A percentile compares a stretch with the other conserved stretches of the same genome.
phyloP scores from a whole-genome alignment of 2,888 invertebrate species.

The Eupithecia insigniata region DNA sequence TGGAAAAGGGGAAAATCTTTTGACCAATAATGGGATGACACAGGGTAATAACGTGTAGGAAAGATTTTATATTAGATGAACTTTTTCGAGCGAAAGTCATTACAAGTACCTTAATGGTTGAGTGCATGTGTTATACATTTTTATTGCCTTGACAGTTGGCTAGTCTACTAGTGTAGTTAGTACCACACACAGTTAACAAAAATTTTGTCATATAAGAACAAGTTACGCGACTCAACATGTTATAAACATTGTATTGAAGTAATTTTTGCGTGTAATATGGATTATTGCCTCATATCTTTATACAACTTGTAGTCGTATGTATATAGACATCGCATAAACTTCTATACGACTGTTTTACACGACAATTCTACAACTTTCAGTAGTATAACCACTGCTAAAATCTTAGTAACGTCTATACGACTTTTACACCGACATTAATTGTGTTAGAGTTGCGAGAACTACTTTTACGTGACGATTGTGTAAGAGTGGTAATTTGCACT shows the following conservation, averaged over 20 bases:
- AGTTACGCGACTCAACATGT: not conserved
- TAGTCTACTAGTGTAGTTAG: no score
- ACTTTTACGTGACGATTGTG: not conserved
- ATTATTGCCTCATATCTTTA: not conserved
- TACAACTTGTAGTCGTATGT: constrained; percentile 1
- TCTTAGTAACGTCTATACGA: not conserved
- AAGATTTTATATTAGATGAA: no score
- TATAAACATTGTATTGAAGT: not conserved
- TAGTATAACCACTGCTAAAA: not conserved
- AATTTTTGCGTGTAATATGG: not conserved
- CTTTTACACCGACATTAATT: not conserved
- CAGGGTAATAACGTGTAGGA: no score
- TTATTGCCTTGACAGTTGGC: no score
- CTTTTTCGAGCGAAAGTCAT: not conserved
- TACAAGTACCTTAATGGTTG: no score
- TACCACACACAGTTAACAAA: no score
- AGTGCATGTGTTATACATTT: no score
- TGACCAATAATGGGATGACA: no score
- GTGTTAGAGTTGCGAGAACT: not conserved
- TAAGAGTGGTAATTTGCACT: not conserved
- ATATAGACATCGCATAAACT: no score
- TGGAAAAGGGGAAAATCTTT: no score
- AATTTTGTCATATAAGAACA: not conserved
- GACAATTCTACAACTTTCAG: not conserved
- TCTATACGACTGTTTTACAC: not conserved